Evolutionary conservation across 2,113 vertebrate species (phyloP).

Genomic region (Rhagologus leucostigma): DNA sequence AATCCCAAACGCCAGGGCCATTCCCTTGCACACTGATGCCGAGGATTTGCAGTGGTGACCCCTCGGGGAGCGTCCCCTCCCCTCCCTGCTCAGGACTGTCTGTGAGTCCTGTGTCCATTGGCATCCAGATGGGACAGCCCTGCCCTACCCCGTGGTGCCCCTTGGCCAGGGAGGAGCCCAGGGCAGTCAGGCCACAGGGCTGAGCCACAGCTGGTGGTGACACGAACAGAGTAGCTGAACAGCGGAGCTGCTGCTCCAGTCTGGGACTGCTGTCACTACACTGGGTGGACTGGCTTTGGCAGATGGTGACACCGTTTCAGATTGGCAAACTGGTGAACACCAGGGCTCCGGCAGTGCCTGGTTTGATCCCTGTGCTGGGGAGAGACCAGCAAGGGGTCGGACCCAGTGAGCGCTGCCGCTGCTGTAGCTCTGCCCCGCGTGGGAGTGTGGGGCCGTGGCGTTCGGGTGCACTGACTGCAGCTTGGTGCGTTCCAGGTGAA

Average conservation of each 20-base stretch:
- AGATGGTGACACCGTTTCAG: background rate
- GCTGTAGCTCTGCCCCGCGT: background rate
- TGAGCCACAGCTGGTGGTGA: background rate
- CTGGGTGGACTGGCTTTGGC: background rate
- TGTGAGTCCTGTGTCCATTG: background rate
- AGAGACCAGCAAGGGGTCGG: background rate
- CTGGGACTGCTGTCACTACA: fast-evolving
- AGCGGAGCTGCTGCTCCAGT: background rate
- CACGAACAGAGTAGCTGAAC: background rate
- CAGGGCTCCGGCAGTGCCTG: background rate
- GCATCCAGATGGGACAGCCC: background rate
- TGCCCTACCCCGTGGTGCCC: fast-evolving
- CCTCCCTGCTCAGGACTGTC: background rate
- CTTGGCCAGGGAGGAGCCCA: background rate
- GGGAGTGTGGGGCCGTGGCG: background rate
- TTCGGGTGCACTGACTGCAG: slow-evolving; percentile 34
- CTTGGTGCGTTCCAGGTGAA: slow-evolving; percentile 77
- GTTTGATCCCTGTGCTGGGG: background rate
- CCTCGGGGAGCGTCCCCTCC: background rate
- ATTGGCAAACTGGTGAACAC: background rate
- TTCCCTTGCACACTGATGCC: fast-evolving
- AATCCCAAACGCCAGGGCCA: fast-evolving
- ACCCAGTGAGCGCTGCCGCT: background rate
- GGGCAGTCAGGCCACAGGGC: background rate
- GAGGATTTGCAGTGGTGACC: no score